These are phyloP conservation scores for Pelecanoides urinatrix DNA, from an alignment of 2,113 vertebrate genomes.

Conservation along the genomic window DNA sequence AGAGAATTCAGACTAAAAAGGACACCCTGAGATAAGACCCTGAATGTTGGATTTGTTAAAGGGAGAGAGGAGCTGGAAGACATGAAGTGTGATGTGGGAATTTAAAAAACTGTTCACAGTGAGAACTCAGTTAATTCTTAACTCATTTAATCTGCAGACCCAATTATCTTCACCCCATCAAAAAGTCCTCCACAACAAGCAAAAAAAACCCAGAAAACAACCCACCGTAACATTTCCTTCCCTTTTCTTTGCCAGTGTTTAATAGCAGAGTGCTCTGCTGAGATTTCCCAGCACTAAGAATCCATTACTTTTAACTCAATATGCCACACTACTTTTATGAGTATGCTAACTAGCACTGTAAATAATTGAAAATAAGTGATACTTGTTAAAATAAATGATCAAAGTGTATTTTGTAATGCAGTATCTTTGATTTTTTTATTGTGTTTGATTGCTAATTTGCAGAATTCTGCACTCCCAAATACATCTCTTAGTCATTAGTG, in stretches of 20 bases:
- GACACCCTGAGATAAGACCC: background rate
- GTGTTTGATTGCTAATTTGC: conserved; percentile 62
- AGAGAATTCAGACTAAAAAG: conserved; percentile 11
- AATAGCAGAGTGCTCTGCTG: conserved; percentile 30
- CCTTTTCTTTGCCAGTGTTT: background rate
- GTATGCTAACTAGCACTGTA: conserved; percentile 56
- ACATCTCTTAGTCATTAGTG: conserved; percentile 48
- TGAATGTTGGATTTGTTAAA: conserved; percentile 15
- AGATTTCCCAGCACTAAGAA: conserved; percentile 38
- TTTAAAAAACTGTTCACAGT: background rate
- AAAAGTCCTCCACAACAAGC: background rate
- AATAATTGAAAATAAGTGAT: conserved; percentile 72
- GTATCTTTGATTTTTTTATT: conserved; percentile 58
- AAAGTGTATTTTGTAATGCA: conserved; percentile 57
- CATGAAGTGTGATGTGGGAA: background rate
- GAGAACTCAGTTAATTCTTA: background rate
- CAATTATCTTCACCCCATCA: conserved; percentile 24
- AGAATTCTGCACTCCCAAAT: conserved; percentile 35
- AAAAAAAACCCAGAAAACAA: conserved; percentile 22
- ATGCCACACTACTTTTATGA: conserved; percentile 40
- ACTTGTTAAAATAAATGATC: conserved; percentile 69
- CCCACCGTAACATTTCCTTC: background rate
- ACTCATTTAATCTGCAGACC: conserved; percentile 9
- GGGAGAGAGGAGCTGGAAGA: background rate
- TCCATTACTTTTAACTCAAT: conserved; percentile 62